Conservation (phyloP, 2,888 invertebrate genomes). For the Eupithecia subumbrata region DNA sequence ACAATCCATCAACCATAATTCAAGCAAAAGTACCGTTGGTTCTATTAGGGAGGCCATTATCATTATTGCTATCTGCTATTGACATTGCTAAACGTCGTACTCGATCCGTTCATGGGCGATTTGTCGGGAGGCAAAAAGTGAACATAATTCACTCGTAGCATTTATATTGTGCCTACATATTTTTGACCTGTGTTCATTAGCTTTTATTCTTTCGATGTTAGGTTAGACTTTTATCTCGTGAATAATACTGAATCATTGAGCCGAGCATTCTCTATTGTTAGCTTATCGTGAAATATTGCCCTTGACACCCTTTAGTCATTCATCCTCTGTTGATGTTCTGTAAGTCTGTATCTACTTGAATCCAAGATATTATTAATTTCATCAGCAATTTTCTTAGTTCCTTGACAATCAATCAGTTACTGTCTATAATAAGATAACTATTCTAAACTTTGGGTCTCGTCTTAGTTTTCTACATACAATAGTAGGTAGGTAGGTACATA, state of each 20-base stretch:
- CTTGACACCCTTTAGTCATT: slow-evolving; percentile 32
- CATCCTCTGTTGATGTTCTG: background rate
- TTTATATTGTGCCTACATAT: background rate
- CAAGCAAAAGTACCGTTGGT: slow-evolving; percentile 64
- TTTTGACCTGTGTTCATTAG: slow-evolving; percentile 45
- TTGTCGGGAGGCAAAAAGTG: slow-evolving; percentile 44
- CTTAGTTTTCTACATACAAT: background rate
- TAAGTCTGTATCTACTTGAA: background rate
- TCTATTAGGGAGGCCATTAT: slow-evolving; percentile 58
- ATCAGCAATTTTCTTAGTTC: background rate
- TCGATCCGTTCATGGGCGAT: slow-evolving; percentile 48
- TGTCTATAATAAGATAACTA: background rate
- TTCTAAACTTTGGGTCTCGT: background rate
- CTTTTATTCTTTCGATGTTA: slow-evolving; percentile 45
- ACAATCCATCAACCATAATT: slow-evolving; percentile 54
- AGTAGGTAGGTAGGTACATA: background rate
- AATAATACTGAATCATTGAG: slow-evolving; percentile 35
- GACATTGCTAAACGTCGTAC: slow-evolving; percentile 58
- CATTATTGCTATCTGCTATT: slow-evolving; percentile 59
- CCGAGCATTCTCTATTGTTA: slow-evolving; percentile 38
- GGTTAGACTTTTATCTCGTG: slow-evolving; percentile 46
- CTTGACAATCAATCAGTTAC: background rate
- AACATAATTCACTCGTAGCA: slow-evolving; percentile 24
- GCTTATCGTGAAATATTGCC: slow-evolving; percentile 30
- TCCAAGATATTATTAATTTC: background rate